A percentile compares a stretch with the other conserved stretches of the same genome.
These are phyloP conservation scores for Dryas iulia DNA, from an alignment of 1,140 invertebrate genomes.

Conservation along the genomic window DNA sequence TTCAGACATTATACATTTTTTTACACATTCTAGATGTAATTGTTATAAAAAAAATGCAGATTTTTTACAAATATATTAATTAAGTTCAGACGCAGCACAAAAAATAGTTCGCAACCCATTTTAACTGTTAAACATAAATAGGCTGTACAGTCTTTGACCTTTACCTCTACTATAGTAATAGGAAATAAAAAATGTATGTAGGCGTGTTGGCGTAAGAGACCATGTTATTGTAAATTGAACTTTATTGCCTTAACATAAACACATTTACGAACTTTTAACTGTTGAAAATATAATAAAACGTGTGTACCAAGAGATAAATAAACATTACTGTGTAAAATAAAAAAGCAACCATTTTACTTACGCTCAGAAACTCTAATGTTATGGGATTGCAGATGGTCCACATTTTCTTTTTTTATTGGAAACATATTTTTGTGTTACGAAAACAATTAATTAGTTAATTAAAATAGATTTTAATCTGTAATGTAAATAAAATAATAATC, in stretches of 20 bases:
- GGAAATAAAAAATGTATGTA: not conserved
- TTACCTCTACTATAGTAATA: not conserved
- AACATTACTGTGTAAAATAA: not conserved
- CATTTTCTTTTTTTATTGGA: conserved; percentile 57
- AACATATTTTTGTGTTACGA: conserved; percentile 46
- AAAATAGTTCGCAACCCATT: not conserved
- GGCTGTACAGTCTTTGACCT: not conserved
- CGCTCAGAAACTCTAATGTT: conserved; percentile 60
- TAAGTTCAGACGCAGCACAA: not conserved
- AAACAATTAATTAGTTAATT: not conserved
- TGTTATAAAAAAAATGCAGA: not conserved
- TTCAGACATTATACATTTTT: not conserved
- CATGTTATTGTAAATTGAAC: not conserved
- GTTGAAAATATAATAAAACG: not conserved
- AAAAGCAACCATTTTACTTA: conserved; percentile 44
- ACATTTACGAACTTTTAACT: not conserved
- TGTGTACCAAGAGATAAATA: not conserved
- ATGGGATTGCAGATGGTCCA: conserved; percentile 44
- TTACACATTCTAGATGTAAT: not conserved
- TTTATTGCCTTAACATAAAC: not conserved
- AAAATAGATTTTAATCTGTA: not conserved
- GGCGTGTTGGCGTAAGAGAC: not conserved
- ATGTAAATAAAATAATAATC: conserved; percentile 1
- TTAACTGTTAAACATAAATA: not conserved
- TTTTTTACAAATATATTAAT: not conserved